Base-by-base conservation (phyloP, 1,140 invertebrate genomes). In the Papilio helenus region DNA sequence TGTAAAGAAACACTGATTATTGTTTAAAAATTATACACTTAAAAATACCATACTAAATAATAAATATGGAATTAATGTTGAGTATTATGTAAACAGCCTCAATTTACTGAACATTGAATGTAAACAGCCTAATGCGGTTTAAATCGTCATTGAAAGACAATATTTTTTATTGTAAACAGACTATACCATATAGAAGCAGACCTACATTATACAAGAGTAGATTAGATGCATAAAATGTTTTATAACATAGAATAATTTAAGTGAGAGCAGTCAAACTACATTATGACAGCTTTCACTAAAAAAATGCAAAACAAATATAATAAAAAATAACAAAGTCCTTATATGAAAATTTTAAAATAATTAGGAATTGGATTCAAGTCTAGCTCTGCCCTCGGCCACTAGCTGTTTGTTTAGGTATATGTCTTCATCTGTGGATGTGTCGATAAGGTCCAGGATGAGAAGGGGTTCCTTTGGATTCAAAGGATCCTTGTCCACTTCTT, bases 391-490 rank as follows among this genome's bases (percentile, higher is more conserved):
- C 83, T 96, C 95, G 0, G 89, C 80, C 0, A 95, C 91, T 51
- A 96, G 87, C 23, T 95, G 83, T 44, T 93, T 88, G 78, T 95
- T 95, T 18, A 96, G 93, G 79, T 95, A 95, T 51, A 96, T 89
- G 74, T 96, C 95, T 42, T 95, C 89, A 7, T 89, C 83, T 0
- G 95, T 95, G 5, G 93, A 95, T 0, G 95, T 95, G 76, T 96
- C 95, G 55, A 96, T 95, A 8, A 96, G 89, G 76, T 95, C 92
- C n/a, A 96, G 86, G 7, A 94, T 95, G 4, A 96, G 82, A 18
- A 96, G 85, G 0, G 90, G 93, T 34, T 96, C 95, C 3, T 83
- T 90, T 1, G 94, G 92, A 58, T 94, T 93, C 2, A 94, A 80
- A 10, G 93, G 92, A 76, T 96, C 95, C 16, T 90, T 87, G 71